phyloP scores from a whole-genome alignment of 2,888 invertebrate genomes.

The Micropterix aruncella region DNA sequence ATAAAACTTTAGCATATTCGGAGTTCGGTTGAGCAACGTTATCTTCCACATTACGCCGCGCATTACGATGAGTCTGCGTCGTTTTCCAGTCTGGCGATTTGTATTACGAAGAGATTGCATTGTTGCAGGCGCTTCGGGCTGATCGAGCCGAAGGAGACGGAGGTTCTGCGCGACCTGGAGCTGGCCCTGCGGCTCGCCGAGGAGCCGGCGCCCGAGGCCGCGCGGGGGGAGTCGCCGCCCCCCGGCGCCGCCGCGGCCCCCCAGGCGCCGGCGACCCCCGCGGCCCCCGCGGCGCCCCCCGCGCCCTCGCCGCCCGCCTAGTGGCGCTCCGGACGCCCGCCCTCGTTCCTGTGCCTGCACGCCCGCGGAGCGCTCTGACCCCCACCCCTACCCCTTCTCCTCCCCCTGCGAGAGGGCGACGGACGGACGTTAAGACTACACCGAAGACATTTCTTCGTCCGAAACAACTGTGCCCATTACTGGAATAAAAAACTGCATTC shows the following conservation, averaged over 20 bases:
- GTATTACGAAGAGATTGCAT: no score
- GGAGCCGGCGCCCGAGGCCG: conserved; percentile 27
- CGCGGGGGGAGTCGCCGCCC: conserved; percentile 11
- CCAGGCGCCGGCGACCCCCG: conserved; percentile 38
- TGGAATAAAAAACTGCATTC: no score
- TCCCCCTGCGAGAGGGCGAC: conserved; percentile 33
- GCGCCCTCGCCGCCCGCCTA: conserved; percentile 32
- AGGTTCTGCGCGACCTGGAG: conserved; percentile 84
- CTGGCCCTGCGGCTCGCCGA: conserved; percentile 58
- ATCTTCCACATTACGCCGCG: no score
- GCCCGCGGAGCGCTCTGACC: conserved; percentile 47
- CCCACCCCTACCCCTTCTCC: conserved; percentile 40
- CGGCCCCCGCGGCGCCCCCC: conserved; percentile 44
- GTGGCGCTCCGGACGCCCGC: conserved; percentile 36
- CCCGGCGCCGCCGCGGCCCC: conserved; percentile 10
- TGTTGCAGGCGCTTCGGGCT: conserved; percentile 78
- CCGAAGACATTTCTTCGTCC: no score
- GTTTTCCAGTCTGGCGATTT: no score
- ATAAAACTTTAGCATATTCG: no score
- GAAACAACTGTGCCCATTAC: no score
- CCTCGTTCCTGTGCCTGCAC: conserved; percentile 20
- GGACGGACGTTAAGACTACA: no score
- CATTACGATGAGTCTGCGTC: no score
- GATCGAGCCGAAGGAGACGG: conserved; percentile 92
- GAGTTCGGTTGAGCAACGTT: no score